phyloP scores from a whole-genome alignment of 2,797 vertebrate species.

The Oceanodroma leucorhoa region DNA sequence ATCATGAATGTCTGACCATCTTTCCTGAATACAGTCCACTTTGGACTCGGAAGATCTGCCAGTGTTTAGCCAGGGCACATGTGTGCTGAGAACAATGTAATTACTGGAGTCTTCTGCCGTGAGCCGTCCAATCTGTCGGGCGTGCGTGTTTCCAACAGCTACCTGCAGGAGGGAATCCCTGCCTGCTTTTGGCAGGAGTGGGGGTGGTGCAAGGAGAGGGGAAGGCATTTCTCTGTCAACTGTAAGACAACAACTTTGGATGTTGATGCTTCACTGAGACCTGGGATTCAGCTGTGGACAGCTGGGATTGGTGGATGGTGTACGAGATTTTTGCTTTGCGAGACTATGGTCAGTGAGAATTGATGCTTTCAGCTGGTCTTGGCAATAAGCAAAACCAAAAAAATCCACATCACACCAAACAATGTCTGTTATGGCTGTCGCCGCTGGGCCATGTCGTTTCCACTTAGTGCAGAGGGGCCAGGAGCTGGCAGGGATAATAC shows the following conservation, averaged over 20 bases:
- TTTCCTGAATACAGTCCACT: neutral
- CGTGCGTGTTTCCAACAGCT: accelerated
- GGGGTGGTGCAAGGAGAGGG: neutral
- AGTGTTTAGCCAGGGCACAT: neutral
- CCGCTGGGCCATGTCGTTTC: neutral
- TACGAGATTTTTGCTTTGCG: neutral
- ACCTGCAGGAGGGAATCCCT: neutral
- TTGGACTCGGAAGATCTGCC: neutral
- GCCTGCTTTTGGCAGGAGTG: neutral
- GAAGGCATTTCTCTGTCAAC: neutral
- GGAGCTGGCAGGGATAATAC: neutral
- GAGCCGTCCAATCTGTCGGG: neutral
- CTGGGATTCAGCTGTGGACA: neutral
- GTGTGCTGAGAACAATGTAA: neutral
- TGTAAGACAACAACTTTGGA: neutral
- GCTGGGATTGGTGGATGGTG: neutral
- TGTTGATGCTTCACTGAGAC: neutral
- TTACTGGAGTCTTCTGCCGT: neutral
- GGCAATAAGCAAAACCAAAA: neutral
- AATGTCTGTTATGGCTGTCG: neutral
- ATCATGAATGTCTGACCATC: neutral
- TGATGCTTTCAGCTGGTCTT: neutral
- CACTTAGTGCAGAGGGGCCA: neutral
- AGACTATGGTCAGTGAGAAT: neutral
- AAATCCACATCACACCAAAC: neutral